These are phyloP conservation scores for Lasioglossum leucozonium DNA, from an alignment of 2,888 invertebrate species.

Conservation along the genomic window DNA sequence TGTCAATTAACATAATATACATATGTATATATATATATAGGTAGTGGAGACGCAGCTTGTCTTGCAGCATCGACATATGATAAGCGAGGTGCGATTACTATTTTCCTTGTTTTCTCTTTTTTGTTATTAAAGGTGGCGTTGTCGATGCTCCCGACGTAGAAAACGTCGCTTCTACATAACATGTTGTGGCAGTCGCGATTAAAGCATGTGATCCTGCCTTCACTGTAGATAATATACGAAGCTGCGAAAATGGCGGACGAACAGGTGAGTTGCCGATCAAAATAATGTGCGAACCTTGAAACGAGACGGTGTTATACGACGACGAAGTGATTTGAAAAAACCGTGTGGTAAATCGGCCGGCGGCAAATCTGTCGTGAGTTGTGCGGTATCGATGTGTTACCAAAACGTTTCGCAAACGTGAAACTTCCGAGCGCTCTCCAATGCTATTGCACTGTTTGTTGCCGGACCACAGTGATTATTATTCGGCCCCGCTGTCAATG, in stretches of 20 bases:
- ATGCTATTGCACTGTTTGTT: slow-evolving; percentile 52
- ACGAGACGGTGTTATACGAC: slow-evolving; percentile 57
- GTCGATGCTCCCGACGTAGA: slow-evolving; percentile 38
- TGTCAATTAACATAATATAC: background rate
- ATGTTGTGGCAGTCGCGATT: slow-evolving; percentile 57
- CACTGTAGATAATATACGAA: slow-evolving; percentile 78
- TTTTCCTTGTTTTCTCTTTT: slow-evolving; percentile 21
- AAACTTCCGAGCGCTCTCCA: slow-evolving; percentile 44
- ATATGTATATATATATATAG: background rate
- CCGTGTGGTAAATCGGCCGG: slow-evolving; percentile 50
- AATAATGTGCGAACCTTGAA: slow-evolving; percentile 74
- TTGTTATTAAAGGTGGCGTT: slow-evolving; percentile 56
- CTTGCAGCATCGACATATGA: background rate
- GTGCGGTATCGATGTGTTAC: slow-evolving; percentile 56
- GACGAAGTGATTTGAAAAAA: slow-evolving; percentile 54
- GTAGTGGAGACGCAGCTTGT: slow-evolving; percentile 18
- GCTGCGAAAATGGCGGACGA: slow-evolving; percentile 90
- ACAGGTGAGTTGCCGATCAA: slow-evolving; percentile 88
- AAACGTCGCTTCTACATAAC: slow-evolving; percentile 51
- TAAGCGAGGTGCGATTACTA: slow-evolving; percentile 9
- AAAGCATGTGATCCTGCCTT: slow-evolving; percentile 72
- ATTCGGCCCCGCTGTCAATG: slow-evolving; percentile 58
- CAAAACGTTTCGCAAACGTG: slow-evolving; percentile 39
- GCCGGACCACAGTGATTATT: slow-evolving; percentile 68
- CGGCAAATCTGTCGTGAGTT: slow-evolving; percentile 47